A percentile compares a stretch with the other conserved stretches of the same genome.
These are phyloP conservation scores for Sander lucioperca DNA, from an alignment of 2,113 vertebrate species.

Conservation along the genomic window DNA sequence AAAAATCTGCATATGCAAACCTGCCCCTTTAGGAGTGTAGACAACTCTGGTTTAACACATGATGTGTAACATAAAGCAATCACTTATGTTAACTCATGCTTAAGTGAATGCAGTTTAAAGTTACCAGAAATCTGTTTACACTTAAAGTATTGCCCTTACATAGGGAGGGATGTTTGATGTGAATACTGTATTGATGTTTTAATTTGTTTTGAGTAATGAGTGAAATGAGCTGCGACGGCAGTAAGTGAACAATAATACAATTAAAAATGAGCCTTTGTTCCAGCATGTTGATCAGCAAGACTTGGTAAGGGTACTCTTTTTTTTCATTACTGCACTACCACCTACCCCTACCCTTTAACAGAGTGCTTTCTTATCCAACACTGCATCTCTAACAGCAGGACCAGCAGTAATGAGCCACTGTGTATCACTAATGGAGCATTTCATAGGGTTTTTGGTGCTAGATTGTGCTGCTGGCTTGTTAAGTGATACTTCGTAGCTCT, in stretches of 20 bases:
- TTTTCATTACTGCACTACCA: slow-evolving; percentile 2
- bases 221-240: background rate
- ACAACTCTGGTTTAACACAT: background rate
- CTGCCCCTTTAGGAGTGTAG: background rate
- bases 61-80: background rate
- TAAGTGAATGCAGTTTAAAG: background rate
- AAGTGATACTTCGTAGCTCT: slow-evolving; percentile 66
- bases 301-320: background rate
- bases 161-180: background rate
- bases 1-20: background rate
- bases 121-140: background rate
- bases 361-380: slow-evolving; percentile 32
- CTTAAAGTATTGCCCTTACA: background rate
- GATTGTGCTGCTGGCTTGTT: slow-evolving; percentile 55
- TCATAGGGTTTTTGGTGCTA: slow-evolving; percentile 34
- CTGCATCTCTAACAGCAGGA: slow-evolving; percentile 37
- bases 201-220: background rate
- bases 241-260: background rate
- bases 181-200: background rate
- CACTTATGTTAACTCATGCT: background rate
- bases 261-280: background rate
- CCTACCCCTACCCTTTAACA: slow-evolving; percentile 40
- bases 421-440: slow-evolving; percentile 43
- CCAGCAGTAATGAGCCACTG: slow-evolving; percentile 53
- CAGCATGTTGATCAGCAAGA: background rate